These are phyloP conservation scores for Drosophila kokeensis DNA, from an alignment of 2,888 invertebrate species.

Conservation along the genomic window DNA sequence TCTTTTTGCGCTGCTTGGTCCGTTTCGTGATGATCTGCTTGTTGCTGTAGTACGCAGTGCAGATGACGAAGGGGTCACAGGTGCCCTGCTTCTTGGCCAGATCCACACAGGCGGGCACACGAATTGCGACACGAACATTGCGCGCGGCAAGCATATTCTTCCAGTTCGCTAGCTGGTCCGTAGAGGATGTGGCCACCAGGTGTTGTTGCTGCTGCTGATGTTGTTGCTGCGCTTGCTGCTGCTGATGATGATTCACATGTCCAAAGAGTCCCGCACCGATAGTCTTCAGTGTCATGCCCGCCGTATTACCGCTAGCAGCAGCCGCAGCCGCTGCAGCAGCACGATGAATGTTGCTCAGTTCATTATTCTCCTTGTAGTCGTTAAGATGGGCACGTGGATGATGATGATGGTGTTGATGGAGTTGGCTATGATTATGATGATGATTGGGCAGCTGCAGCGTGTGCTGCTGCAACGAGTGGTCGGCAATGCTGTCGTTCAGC, in stretches of 20 bases:
- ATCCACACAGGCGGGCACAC: constrained; percentile 94
- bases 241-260: constrained; percentile 55
- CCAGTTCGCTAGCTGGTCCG: constrained; percentile 72
- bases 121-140: constrained; percentile 86
- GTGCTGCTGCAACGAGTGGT: constrained; percentile 48
- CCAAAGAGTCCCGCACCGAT: constrained; percentile 72
- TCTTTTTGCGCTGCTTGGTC: constrained; percentile 95
- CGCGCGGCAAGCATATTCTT: constrained; percentile 61
- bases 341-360: constrained; percentile 82
- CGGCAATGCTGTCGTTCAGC: constrained; percentile 58
- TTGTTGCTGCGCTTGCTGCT: constrained; percentile 6
- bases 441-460: constrained; percentile 20
- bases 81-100: constrained; percentile 95
- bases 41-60: constrained; percentile 92
- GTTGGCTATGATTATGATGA: constrained; percentile 42
- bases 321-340: constrained; percentile 40
- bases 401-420: constrained; percentile 44
- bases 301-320: constrained; percentile 35
- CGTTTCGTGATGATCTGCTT: constrained; percentile 91
- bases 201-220: constrained; percentile 50
- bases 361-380: constrained; percentile 84
- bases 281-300: constrained; percentile 63
- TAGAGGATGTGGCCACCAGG: constrained; percentile 50
- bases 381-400: constrained; percentile 79
- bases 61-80: constrained; percentile 95